Evolutionary conservation across 2,113 vertebrate genomes (phyloP).

Genomic region (Illadopsis cleaveri): DNA sequence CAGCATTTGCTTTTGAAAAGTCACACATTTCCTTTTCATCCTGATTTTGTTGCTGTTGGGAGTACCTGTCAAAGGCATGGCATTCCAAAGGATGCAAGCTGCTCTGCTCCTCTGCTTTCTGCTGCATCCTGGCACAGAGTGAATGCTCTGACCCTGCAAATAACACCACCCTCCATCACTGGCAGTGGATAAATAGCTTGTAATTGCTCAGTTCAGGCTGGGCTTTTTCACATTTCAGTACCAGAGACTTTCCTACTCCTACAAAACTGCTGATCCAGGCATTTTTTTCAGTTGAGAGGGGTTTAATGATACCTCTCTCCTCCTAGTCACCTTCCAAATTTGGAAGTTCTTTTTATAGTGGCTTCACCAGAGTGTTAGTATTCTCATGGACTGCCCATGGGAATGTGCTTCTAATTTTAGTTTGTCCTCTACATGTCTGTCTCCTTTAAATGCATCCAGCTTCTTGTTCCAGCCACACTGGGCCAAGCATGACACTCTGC

Average conservation of each 20-base stretch:
- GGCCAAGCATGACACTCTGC: neutral
- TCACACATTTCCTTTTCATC: neutral
- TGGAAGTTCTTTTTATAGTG: slow-evolving; percentile 48
- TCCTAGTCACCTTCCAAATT: slow-evolving; percentile 39
- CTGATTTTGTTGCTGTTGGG: neutral
- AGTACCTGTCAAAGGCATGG: neutral
- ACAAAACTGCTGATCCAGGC: neutral
- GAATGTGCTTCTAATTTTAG: slow-evolving; percentile 54
- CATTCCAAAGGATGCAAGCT: neutral
- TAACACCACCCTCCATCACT: neutral
- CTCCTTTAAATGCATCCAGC: slow-evolving; percentile 7
- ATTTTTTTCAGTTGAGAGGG: neutral
- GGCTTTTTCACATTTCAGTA: neutral
- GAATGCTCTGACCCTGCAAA: neutral
- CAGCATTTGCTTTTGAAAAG: neutral
- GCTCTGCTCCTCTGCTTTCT: neutral
- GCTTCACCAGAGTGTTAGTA: slow-evolving; percentile 19
- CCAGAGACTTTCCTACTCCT: neutral
- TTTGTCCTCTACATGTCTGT: slow-evolving; percentile 33
- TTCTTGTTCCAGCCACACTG: neutral
- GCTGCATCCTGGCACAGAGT: neutral
- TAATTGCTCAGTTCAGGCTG: neutral
- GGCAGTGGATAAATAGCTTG: neutral
- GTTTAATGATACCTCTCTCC: slow-evolving; percentile 40
- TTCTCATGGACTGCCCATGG: slow-evolving; percentile 1